Evolutionary conservation across 2,113 vertebrate species (phyloP), one percentile per base, ranked within the genome.

Genomic region (Xiphophorus hellerii): DNA sequence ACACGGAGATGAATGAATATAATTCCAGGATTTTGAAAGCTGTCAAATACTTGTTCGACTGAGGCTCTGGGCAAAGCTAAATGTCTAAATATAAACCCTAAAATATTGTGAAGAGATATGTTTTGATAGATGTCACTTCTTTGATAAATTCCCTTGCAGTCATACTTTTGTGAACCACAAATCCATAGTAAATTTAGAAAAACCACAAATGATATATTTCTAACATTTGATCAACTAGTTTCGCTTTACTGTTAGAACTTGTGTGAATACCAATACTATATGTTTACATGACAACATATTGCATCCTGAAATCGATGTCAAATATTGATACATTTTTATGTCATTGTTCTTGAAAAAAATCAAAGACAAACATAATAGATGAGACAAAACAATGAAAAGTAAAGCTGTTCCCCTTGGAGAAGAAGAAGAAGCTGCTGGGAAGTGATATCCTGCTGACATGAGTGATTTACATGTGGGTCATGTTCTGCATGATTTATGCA

Each of bases 391-490:
- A 48, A 48, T 22, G 35, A 42, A 62, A 48, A 30, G 48, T 69
- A 62, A 61, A 82, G 61, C 61, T 62, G 28, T 66, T 71, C 82
- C 77, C 63, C 60, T 14, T 1, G 35, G 70, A 51, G 78, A 72
- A 42, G 70, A 64, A 62, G 81, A 77, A 77, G 71, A 27, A 79
- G 80, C 63, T 75, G 69, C 66, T 61, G 75, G 39, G 71, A 75
- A 54, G 69, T 82, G 83, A 87, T 87, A 69, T 85, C 75, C 80
- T 80, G 80, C 82, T 84, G 84, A 91, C 85, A 87, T 85, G 85
- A 87, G 84, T 90, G 89, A 91, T 90, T 88, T 92, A 89, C 85
- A 90, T 90, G 85, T 92, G 88, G 89, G 91, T 91, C 91, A 89
- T 80, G 89, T 89, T 84, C 31, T 87, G 89, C 88, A 90, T 91